phyloP scores from a whole-genome alignment of 1,140 invertebrate genomes.

The Drosophila sp. region DNA sequence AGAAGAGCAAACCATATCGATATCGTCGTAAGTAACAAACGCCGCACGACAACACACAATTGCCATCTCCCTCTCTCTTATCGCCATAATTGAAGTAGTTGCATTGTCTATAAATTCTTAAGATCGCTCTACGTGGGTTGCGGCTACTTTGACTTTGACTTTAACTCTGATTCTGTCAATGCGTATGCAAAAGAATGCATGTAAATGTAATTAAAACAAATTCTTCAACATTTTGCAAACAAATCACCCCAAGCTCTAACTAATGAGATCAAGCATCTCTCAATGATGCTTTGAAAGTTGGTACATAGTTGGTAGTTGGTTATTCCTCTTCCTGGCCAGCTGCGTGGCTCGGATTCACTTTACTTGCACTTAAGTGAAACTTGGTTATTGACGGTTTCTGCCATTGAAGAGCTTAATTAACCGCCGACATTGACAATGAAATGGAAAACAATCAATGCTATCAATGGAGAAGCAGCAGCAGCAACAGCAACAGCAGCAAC shows the following conservation, averaged over 20 bases:
- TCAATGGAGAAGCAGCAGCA: conserved; percentile 25
- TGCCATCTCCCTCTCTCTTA: conserved; percentile 40
- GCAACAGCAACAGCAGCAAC: conserved; percentile 30
- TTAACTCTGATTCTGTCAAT: conserved; percentile 28
- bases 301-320: background rate
- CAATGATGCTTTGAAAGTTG: conserved; percentile 43
- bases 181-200: conserved; percentile 70
- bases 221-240: background rate
- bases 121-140: conserved; percentile 61
- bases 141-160: conserved; percentile 54
- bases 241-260: conserved; percentile 20
- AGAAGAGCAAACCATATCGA: conserved; percentile 63
- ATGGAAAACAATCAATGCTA: conserved; percentile 74
- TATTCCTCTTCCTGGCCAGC: conserved; percentile 53
- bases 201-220: conserved; percentile 64
- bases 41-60: conserved; percentile 74
- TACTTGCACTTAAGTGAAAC: conserved; percentile 80
- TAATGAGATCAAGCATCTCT: conserved; percentile 33
- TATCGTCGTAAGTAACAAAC: conserved; percentile 78
- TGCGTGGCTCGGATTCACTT: conserved; percentile 42
- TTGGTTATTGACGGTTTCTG: conserved; percentile 52
- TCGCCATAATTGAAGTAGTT: conserved; percentile 78
- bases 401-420: conserved; percentile 25
- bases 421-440: conserved; percentile 69
- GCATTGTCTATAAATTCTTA: conserved; percentile 78